Base-by-base conservation (phyloP, 1,140 invertebrate species). In the Centruroides sculpturatus region DNA sequence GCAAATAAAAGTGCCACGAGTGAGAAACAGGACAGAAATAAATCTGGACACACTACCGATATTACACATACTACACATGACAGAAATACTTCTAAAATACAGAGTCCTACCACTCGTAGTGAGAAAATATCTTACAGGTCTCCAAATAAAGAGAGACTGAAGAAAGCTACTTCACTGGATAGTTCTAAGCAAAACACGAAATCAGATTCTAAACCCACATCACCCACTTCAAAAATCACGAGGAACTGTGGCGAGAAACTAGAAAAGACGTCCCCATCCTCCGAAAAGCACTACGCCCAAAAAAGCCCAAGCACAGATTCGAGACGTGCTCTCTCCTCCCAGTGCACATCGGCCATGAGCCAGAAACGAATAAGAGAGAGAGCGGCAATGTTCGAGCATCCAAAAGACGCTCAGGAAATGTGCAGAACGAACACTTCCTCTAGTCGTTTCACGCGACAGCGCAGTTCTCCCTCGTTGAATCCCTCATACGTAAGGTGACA, bases 371-470 rank as follows among this genome's bases (percentile, higher is more conserved):
- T 64, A 47, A 60, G 62, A 55, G 62, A 64, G 56, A 64, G 56
- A 49, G 62, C 59, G 52, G 62, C 62, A 64, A 64, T 64, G 62
- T 64, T 64, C 51, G 62, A 64, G 51, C 59, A 59, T 60, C 59
- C 59, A 47, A 60, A 64, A 60, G 59, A 60, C 55, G 36, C 59
- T 3, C 56, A 63, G 35, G 62, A 64, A 54, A 23, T 60, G 35
- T 60, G 59, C 47, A 55, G 59, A 41, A 41, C 41, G 41, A 41
- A 41, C 41, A 41, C 41, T 6, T 41, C 41, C 41, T 41, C 41
- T 41, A 41, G 41, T 41, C 41, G 41, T 41, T 41, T 41, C 41
- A 41, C 41, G 41, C 41, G 41, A 41, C 41, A 41, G 8, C 41
- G 41, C 41, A 41, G 41, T 41, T 41, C 41, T 41, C 41, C 41